A percentile compares a stretch with the other conserved stretches of the same genome.
Conservation (phyloP, 2,888 invertebrate species). For the Hipparchia semele region DNA sequence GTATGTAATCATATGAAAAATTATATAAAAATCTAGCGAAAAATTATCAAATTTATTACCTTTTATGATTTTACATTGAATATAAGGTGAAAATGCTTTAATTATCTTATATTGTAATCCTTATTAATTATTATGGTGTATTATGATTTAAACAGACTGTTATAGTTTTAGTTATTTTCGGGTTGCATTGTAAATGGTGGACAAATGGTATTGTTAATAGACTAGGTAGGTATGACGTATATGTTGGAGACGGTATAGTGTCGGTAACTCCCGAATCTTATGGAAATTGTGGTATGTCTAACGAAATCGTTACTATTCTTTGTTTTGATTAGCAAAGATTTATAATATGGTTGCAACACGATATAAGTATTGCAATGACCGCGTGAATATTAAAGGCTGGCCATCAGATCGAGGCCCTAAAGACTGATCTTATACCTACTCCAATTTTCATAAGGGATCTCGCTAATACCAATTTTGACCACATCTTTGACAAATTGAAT, state of each 20-base stretch:
- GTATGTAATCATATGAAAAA: slow-evolving; percentile 56
- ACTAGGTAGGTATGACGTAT: slow-evolving; percentile 11
- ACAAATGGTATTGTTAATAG: slow-evolving; percentile 39
- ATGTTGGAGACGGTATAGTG: slow-evolving; percentile 3
- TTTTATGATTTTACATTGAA: slow-evolving; percentile 79
- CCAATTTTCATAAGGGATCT: slow-evolving; percentile 8
- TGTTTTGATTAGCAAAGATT: neutral
- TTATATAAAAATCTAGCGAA: slow-evolving; percentile 63
- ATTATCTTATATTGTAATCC: slow-evolving; percentile 76
- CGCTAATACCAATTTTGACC: slow-evolving; percentile 4
- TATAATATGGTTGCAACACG: neutral
- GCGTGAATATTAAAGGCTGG: neutral
- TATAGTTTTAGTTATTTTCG: slow-evolving; percentile 78
- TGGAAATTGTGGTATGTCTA: slow-evolving; percentile 11
- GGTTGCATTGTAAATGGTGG: slow-evolving; percentile 49
- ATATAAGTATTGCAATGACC: too few species aligned
- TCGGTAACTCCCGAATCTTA: neutral
- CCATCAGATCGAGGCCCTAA: neutral
- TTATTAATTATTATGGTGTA: slow-evolving; percentile 74
- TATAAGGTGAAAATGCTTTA: slow-evolving; percentile 83
- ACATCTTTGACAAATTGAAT: slow-evolving; percentile 42
- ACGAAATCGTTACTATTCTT: neutral
- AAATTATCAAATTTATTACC: slow-evolving; percentile 70
- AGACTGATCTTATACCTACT: neutral
- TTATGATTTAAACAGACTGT: slow-evolving; percentile 83